Base-by-base conservation (phyloP, 64 coral and sea anemone species). In the Anthopleura sola region DNA sequence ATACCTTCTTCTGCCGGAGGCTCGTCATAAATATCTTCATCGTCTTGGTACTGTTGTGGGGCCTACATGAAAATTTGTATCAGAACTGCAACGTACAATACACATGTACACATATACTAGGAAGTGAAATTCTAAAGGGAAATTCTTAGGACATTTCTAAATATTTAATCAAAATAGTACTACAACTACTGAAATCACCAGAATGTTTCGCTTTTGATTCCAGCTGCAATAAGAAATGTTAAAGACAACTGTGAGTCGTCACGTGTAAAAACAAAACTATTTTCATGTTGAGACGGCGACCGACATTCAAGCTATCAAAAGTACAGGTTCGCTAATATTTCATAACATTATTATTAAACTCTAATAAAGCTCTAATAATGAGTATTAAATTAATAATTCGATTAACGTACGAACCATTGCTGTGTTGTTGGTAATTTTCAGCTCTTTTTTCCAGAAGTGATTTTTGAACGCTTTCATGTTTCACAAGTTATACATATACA, bases 21-120 rank as follows among this genome's bases (percentile, higher is more conserved):
- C 13, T 54, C 60, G 68, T 86, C 85, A 31, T 86, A 86, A 7
- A 86, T 86, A 14, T 86, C 80, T n/a, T 83, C 80, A 46, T 51
- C 68, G 17, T 75, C 60, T n/a, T 83, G 34, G 21, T 83, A 49
- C 21, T 48, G 7, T 29, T n/a, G 19, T 39, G 76, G 76, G 19
- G 76, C 76, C 44, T 79, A 79, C 26, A 26, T 3, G 20, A 14
- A 83, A n/a, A 50, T 18, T 18, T 36, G 0, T 39, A 79, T 39
- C 16, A 48, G 31, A 79, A 37, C 31, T 18, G 31, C 12, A 39
- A 82, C n/a, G n/a, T n/a, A n/a, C n/a, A n/a, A n/a, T n/a, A n/a
- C 37, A 18, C 15, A 39, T 7, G 12, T 82, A 26, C 37, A 20
- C 0, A 23, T 40, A 17, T 2, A 48, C 28, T 55, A 48, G 51